Evolutionary conservation across 2,113 vertebrate species (phyloP).

Genomic region (Papio anubis): DNA sequence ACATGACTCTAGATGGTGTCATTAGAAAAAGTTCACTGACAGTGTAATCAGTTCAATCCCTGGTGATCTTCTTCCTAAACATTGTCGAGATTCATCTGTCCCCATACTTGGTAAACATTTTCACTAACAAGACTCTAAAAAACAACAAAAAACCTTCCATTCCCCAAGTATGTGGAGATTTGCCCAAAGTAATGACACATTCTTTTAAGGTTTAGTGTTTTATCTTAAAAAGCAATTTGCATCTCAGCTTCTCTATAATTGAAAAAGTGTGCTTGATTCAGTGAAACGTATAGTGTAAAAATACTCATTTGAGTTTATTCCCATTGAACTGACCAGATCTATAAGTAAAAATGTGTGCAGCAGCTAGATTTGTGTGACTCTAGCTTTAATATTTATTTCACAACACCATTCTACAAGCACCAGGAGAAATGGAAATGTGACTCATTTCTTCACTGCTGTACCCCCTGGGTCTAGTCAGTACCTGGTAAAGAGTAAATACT

Average conservation of each 20-base stretch:
- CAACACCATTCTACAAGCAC: background rate
- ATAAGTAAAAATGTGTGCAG: background rate
- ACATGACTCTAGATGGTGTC: background rate
- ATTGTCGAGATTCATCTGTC: background rate
- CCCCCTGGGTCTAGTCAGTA: background rate
- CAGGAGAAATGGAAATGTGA: background rate
- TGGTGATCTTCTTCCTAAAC: background rate
- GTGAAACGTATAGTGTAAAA: background rate
- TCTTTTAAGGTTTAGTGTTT: background rate
- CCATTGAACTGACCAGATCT: background rate
- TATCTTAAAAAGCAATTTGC: background rate
- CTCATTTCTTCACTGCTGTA: background rate
- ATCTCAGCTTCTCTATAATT: background rate
- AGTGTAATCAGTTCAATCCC: no score
- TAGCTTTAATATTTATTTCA: background rate
- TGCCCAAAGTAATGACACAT: background rate
- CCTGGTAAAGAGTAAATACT: background rate
- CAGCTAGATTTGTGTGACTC: rapidly evolving
- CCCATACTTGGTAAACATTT: background rate
- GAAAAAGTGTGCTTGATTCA: background rate
- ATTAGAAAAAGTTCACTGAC: no score
- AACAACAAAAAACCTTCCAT: background rate
- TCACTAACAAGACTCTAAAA: background rate
- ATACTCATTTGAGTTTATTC: background rate
- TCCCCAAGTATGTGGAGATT: background rate